These are phyloP conservation scores for Henricia sp. DNA, from an alignment of 53 echinoderm and acorn worm species.

Conservation along the genomic window DNA sequence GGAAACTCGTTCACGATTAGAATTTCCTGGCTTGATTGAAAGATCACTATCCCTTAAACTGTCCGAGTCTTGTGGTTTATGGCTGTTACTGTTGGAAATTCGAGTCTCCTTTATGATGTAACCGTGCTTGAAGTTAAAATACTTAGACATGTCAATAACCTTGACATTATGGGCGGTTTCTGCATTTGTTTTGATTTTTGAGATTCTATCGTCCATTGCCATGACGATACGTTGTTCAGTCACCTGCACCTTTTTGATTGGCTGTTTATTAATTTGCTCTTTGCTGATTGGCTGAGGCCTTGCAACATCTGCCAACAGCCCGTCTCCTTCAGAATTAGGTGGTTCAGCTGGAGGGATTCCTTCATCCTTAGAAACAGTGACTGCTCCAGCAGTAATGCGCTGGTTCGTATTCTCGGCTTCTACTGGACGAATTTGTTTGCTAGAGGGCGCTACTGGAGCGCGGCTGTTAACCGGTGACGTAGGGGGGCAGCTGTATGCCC, in stretches of 20 bases:
- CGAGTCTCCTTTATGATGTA: slow-evolving; percentile 76
- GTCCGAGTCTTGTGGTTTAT: background rate
- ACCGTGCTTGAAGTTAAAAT: slow-evolving; percentile 76
- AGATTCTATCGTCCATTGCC: slow-evolving; percentile 11
- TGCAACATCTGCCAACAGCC: background rate
- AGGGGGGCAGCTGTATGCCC: slow-evolving; percentile 4
- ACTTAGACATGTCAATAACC: slow-evolving; percentile 78
- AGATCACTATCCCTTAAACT: background rate
- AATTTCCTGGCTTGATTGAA: slow-evolving; percentile 25
- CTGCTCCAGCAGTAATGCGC: background rate
- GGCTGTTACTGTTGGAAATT: slow-evolving; percentile 4
- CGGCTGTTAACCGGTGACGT: background rate
- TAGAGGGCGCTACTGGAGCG: background rate
- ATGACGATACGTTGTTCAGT: background rate
- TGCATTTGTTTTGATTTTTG: slow-evolving; percentile 45
- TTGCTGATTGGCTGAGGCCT: background rate
- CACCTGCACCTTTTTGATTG: slow-evolving; percentile 13
- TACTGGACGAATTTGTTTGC: background rate
- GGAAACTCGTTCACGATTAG: slow-evolving; percentile 37
- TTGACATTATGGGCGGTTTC: slow-evolving; percentile 59
- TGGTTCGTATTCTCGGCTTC: background rate
- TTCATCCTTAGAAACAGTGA: background rate
- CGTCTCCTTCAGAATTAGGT: slow-evolving; percentile 24
- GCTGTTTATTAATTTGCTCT: background rate
- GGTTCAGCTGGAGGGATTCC: background rate